phyloP scores from a whole-genome alignment of 35 echinoderm and acorn worm species.

The Diadema setosum region DNA sequence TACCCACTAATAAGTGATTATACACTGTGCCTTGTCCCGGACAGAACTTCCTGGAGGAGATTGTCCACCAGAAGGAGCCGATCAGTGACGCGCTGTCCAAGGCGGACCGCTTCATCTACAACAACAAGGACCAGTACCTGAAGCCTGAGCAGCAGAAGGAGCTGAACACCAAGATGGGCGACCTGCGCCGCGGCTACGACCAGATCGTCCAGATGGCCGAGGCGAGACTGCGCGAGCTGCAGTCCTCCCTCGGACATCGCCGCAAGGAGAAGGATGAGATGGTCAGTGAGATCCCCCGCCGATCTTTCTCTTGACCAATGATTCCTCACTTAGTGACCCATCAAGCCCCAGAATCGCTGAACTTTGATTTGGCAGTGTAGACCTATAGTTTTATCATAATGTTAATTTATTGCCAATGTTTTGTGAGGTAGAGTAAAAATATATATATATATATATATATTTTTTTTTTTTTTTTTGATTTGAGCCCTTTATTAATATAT shows the following conservation, averaged over 20 bases:
- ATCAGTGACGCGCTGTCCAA: conserved; percentile 68
- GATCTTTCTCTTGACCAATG: not conserved
- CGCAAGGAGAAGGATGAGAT: conserved; percentile 90
- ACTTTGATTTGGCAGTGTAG: not conserved
- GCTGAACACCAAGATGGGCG: conserved; percentile 58
- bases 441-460: no score
- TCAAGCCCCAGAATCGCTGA: no score
- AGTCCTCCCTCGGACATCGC: conserved; percentile 36
- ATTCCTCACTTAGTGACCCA: no score
- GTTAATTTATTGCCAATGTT: no score
- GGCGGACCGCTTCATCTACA: conserved; percentile 82
- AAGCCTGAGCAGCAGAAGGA: conserved; percentile 84
- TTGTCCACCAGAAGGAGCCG: conserved; percentile 81
- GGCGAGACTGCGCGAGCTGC: conserved; percentile 54
- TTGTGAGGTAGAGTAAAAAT: no score
- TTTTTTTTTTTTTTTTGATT: no score
- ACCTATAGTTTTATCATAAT: not conserved
- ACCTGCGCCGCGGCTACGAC: conserved; percentile 33
- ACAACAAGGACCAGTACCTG: conserved; percentile 86
- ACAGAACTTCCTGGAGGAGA: conserved; percentile 87
- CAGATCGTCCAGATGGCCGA: conserved; percentile 54
- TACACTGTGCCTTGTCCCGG: no score
- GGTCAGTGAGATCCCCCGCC: no score
- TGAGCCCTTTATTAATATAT: no score
- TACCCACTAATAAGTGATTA: no score